phyloP scores from a whole-genome alignment of 2,888 invertebrate genomes.

The Melikaiella ostensackeni region DNA sequence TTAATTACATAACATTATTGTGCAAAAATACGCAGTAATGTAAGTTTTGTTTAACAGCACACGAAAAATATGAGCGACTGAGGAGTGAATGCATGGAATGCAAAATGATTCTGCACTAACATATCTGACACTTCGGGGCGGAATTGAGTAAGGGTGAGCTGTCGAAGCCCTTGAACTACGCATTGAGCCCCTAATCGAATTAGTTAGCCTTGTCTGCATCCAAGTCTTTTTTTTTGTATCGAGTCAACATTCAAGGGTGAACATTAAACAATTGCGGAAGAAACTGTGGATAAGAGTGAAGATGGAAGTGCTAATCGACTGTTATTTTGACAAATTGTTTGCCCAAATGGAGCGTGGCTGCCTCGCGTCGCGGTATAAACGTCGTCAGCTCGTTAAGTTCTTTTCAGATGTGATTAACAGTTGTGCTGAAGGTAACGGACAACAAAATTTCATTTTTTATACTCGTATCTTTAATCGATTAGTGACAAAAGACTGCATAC shows the following conservation, averaged over 20 bases:
- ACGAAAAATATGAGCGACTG: too few relatives aligned
- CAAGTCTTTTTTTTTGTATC: constrained; percentile 43
- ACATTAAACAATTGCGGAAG: constrained; percentile 29
- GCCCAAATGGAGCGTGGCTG: constrained; percentile 85
- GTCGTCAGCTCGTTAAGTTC: constrained; percentile 86
- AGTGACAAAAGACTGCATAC: too few relatives aligned
- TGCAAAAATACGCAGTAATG: too few relatives aligned
- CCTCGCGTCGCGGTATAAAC: constrained; percentile 85
- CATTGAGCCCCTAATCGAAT: constrained; percentile 69
- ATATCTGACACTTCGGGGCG: neutral
- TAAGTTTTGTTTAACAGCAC: too few relatives aligned
- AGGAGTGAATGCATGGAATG: too few relatives aligned
- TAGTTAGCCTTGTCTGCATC: constrained; percentile 53
- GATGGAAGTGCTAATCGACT: constrained; percentile 89
- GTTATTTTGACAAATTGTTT: constrained; percentile 88
- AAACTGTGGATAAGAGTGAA: neutral
- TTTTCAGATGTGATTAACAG: constrained; percentile 88
- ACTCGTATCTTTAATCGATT: too few relatives aligned
- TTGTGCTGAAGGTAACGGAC: constrained; percentile 80
- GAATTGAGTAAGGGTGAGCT: constrained; percentile 13
- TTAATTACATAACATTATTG: too few relatives aligned
- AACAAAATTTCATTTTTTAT: too few relatives aligned
- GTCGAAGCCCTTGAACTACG: constrained; percentile 65
- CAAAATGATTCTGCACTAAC: too few relatives aligned
- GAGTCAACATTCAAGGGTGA: constrained; percentile 56